phyloP scores from a whole-genome alignment of 2,113 vertebrate genomes.

The Gavia stellata region DNA sequence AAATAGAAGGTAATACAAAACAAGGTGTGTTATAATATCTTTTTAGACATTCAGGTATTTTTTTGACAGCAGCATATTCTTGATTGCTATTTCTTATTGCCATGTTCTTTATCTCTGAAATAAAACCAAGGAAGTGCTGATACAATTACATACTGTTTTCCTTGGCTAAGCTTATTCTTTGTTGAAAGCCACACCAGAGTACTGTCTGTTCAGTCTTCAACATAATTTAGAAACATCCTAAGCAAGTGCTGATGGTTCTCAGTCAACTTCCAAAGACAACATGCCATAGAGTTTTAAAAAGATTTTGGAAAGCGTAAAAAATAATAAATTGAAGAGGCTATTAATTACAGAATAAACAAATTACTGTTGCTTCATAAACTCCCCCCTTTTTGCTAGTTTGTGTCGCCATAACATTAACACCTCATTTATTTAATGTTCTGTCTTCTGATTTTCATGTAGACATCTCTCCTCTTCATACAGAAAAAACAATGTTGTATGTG shows the following conservation, averaged over 20 bases:
- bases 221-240: neutral
- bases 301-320: neutral
- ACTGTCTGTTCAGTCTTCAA: neutral
- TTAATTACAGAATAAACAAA: neutral
- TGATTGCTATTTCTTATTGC: neutral
- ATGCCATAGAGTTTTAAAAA: neutral
- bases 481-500: neutral
- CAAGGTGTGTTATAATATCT: neutral
- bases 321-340: neutral
- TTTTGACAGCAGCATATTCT: neutral
- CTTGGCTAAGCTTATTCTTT: neutral
- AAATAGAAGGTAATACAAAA: neutral
- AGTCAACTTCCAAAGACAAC: neutral
- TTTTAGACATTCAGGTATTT: neutral
- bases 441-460: neutral
- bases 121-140: neutral
- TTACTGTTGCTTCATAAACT: neutral
- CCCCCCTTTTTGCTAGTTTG: neutral
- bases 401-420: rapidly evolving
- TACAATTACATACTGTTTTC: neutral
- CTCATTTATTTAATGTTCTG: neutral
- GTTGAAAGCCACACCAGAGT: neutral
- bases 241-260: neutral
- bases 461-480: neutral
- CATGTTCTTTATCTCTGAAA: neutral